Conservation (phyloP, 2,888 invertebrate species). For the Venustoraphidia nigricollis region DNA sequence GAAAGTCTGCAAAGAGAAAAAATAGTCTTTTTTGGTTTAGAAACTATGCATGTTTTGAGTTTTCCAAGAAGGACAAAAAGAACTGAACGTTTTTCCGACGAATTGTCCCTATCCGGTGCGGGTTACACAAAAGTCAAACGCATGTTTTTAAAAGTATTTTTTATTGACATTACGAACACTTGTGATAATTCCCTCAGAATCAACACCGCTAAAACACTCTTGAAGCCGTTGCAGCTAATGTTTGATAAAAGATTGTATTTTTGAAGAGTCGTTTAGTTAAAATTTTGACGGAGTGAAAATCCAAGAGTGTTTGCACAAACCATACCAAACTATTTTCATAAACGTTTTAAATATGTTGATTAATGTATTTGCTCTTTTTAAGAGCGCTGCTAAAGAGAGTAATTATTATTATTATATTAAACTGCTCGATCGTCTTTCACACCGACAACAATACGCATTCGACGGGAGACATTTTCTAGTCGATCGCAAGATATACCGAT, state of each 20-base stretch:
- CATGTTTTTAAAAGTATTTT: background rate
- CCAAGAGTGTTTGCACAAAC: background rate
- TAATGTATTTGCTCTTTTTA: background rate
- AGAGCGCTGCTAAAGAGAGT: conserved; percentile 1
- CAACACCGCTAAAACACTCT: background rate
- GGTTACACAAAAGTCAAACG: too few species aligned
- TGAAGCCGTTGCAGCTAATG: background rate
- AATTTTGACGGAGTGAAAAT: background rate
- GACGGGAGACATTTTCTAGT: background rate
- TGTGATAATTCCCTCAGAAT: conserved; percentile 1
- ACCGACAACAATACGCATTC: too few species aligned
- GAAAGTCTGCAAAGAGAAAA: too few species aligned
- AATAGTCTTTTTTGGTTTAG: too few species aligned
- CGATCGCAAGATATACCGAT: background rate
- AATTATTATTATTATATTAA: background rate
- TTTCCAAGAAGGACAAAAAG: too few species aligned
- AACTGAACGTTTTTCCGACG: too few species aligned
- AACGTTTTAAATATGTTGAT: background rate
- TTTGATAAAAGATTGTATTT: too few species aligned
- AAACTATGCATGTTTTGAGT: too few species aligned
- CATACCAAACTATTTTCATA: background rate
- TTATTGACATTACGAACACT: conserved; percentile 7
- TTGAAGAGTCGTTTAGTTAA: background rate
- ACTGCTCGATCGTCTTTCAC: too few species aligned
- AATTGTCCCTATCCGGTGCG: too few species aligned